Base-by-base conservation (phyloP, 2,113 vertebrate species). In the Sylvilagus bachmani region DNA sequence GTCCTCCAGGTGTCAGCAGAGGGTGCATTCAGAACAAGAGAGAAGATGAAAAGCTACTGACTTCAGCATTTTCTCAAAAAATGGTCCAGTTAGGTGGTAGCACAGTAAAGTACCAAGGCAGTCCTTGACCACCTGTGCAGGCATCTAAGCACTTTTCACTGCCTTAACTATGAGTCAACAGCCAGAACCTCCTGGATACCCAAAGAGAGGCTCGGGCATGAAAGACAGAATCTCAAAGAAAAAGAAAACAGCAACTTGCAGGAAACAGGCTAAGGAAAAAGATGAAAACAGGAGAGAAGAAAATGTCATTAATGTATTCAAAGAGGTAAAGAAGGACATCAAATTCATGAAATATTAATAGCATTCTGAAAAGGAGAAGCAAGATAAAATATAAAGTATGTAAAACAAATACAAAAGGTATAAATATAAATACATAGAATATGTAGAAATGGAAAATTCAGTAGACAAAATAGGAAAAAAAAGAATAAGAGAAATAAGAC, bases 301-400 rank as follows among this genome's bases (percentile, higher is more conserved):
- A 93, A 90, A 71, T 66, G 64, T 33, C 29, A n/a, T 75, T 79
- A 75, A 83, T 73, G 71, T 75, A 67, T 69, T 91, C 75, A 92
- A 17, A 87, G 53, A 78, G 6, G 9, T 58, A 91, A 93, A 53
- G 25, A 69, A 94, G 86, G 51, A 61, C 74, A 90, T 62, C 67
- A 2, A 7, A 58, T 73, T 55, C 9, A 16, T 89, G 33, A 78
- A 94, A 67, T 87, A 69, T 16, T 67, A 89, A 53, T 27, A 49
- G 31, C 9, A 73, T 86, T 89, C 33, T 90, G 2, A 9, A 91
- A 49, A 77, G 94, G 8, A 88, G 22, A 61, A 77, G 38, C 0
- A 67, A 77, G 11, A 49, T 51, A 70, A 69, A 81, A 38, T 64
- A 58, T 12, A 36, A 69, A 64, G 38, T 79, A 74, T 86, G 73